Percentiles rank a stretch among this genome's conserved stretches.
These are phyloP conservation scores for Iselma pallidipennis DNA, from an alignment of 2,888 invertebrate genomes.

Conservation along the genomic window DNA sequence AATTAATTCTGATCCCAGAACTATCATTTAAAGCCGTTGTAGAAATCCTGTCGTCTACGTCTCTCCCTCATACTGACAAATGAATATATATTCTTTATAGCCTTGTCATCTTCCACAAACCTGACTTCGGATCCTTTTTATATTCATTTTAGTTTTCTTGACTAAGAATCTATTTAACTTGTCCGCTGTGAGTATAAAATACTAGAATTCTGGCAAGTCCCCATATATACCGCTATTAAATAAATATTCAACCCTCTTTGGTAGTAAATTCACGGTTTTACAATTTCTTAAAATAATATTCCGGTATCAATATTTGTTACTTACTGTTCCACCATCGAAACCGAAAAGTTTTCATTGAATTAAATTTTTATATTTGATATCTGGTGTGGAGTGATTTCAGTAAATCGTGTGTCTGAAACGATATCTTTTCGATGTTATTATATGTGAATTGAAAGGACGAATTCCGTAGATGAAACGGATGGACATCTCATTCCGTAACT, in stretches of 20 bases:
- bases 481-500: not conserved
- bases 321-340: no score
- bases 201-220: no score
- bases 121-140: not conserved
- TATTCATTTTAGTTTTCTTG: not conserved
- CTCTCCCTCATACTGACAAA: no score
- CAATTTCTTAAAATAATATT: not conserved
- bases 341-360: not conserved
- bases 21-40: no score
- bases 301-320: not conserved
- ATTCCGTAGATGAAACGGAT: not conserved
- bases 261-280: no score
- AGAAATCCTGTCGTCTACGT: no score
- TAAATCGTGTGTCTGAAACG: not conserved
- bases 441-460: not conserved
- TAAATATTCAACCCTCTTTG: no score
- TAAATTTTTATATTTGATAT: not conserved
- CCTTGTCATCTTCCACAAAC: not conserved
- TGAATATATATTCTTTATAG: no score
- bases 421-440: not conserved
- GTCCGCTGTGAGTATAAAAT: no score
- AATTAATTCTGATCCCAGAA: no score
- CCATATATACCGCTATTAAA: no score
- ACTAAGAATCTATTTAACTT: no score
- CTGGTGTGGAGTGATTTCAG: not conserved